phyloP scores from a whole-genome alignment of 2,888 invertebrate genomes.

The Venusia cambrica region DNA sequence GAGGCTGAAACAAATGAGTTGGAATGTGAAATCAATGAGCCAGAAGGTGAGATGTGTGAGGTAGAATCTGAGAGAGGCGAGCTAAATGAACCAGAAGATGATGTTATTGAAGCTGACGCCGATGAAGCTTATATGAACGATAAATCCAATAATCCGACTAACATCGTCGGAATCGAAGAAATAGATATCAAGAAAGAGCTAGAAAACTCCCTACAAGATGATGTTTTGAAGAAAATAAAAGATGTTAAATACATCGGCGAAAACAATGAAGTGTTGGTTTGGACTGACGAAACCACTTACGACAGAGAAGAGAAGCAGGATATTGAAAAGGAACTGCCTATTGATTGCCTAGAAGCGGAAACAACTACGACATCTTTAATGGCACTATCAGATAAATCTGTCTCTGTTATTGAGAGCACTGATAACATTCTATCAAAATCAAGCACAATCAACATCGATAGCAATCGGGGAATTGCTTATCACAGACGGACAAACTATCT shows the following conservation, averaged over 20 bases:
- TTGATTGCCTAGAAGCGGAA: slow-evolving; percentile 18
- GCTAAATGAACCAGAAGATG: slow-evolving; percentile 1
- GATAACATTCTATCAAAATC: slow-evolving; percentile 52
- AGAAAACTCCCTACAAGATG: slow-evolving; percentile 39
- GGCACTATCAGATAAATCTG: slow-evolving; percentile 54
- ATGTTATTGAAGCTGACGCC: slow-evolving; percentile 1
- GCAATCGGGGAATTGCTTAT: slow-evolving; percentile 67
- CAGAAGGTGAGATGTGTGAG: slow-evolving; percentile 3
- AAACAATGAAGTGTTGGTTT: slow-evolving; percentile 51
- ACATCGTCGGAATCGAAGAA: slow-evolving; percentile 23
- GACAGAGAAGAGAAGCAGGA: slow-evolving; percentile 28
- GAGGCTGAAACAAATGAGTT: slow-evolving; percentile 8
- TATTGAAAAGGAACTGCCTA: slow-evolving; percentile 5
- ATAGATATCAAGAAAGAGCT: slow-evolving; percentile 37
- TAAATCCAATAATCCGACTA: not conserved
- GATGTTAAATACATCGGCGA: slow-evolving; percentile 51
- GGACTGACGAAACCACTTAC: slow-evolving; percentile 49
- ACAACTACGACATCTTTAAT: slow-evolving; percentile 37
- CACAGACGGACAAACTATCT: slow-evolving; percentile 69
- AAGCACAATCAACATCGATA: slow-evolving; percentile 62
- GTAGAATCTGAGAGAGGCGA: no score
- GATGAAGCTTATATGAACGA: slow-evolving; percentile 1
- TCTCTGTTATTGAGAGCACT: slow-evolving; percentile 53
- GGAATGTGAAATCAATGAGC: slow-evolving; percentile 4
- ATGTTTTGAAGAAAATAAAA: slow-evolving; percentile 52